phyloP scores from a whole-genome alignment of 1,140 invertebrate species.

The Epicauta chinensis region DNA sequence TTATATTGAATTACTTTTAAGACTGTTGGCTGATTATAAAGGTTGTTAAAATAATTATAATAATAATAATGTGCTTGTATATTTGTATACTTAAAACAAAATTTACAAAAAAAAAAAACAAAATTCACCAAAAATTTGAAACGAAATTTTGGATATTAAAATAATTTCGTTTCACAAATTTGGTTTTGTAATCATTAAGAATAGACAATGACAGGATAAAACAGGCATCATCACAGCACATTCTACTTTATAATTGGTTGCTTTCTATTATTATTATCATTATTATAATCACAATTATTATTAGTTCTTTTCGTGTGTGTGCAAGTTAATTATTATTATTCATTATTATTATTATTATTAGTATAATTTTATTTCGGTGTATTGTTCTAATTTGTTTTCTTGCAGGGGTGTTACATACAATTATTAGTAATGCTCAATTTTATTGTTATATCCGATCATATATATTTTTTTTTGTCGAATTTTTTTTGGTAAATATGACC shows the following conservation, averaged over 20 bases:
- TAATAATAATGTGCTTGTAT: slow-evolving; percentile 31
- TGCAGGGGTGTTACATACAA: slow-evolving; percentile 22
- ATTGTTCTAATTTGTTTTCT: slow-evolving; percentile 23
- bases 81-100: slow-evolving; percentile 2
- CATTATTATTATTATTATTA: slow-evolving; percentile 8
- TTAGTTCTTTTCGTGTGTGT: not conserved
- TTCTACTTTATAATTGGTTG: not conserved
- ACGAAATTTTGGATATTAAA: too few species aligned
- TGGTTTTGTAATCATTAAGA: too few species aligned
- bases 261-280: not conserved
- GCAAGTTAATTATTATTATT: not conserved
- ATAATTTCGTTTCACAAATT: too few species aligned
- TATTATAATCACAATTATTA: not conserved
- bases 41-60: slow-evolving; percentile 12
- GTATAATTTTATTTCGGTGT: slow-evolving; percentile 26
- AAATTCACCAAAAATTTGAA: too few species aligned
- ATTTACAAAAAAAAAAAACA: too few species aligned
- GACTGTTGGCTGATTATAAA: slow-evolving; percentile 37
- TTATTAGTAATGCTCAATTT: slow-evolving; percentile 8
- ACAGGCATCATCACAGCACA: too few species aligned
- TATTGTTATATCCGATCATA: not conserved
- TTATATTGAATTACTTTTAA: slow-evolving; percentile 39
- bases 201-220: too few species aligned
- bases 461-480: not conserved
- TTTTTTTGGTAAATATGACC: not conserved